Conservation (phyloP, 2,113 vertebrate genomes). For the Leptocoma aspasia region DNA sequence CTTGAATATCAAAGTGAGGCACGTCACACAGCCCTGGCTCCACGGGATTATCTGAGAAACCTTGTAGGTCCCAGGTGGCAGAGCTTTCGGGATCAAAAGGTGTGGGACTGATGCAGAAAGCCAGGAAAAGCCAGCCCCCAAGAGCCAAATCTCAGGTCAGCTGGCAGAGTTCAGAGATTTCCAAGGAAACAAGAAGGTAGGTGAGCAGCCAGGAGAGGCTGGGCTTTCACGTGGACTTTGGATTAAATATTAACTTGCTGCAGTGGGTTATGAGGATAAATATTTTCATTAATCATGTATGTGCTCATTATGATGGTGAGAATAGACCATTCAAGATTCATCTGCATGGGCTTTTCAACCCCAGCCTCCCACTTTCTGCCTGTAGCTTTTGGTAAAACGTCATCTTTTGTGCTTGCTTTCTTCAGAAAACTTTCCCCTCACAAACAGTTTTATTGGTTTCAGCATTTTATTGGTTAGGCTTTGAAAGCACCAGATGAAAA, state of each 20-base stretch:
- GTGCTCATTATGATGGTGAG: constrained; percentile 47
- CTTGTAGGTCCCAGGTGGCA: constrained; percentile 26
- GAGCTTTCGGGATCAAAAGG: constrained; percentile 12
- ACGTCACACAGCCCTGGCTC: background rate
- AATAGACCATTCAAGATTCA: background rate
- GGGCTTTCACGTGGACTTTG: background rate
- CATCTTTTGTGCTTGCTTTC: background rate
- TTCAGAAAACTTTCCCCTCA: background rate
- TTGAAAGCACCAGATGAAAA: background rate
- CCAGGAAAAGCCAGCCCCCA: background rate
- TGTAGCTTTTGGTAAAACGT: background rate
- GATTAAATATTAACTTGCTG: constrained; percentile 66
- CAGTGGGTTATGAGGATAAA: constrained; percentile 39
- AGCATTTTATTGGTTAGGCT: background rate
- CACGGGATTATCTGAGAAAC: constrained; percentile 23
- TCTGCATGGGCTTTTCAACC: background rate
- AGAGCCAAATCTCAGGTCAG: background rate
- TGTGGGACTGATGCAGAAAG: constrained; percentile 6
- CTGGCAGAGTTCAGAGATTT: background rate
- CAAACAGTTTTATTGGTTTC: background rate
- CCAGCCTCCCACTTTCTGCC: background rate
- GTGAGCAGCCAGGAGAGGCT: background rate
- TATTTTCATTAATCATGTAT: constrained; percentile 63
- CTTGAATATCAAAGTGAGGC: constrained; percentile 49
- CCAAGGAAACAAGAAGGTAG: background rate